Evolutionary conservation across 2,797 vertebrate species (phyloP), one percentile per base, ranked within the genome.

Genomic region (Hoplostethus atlanticus): DNA sequence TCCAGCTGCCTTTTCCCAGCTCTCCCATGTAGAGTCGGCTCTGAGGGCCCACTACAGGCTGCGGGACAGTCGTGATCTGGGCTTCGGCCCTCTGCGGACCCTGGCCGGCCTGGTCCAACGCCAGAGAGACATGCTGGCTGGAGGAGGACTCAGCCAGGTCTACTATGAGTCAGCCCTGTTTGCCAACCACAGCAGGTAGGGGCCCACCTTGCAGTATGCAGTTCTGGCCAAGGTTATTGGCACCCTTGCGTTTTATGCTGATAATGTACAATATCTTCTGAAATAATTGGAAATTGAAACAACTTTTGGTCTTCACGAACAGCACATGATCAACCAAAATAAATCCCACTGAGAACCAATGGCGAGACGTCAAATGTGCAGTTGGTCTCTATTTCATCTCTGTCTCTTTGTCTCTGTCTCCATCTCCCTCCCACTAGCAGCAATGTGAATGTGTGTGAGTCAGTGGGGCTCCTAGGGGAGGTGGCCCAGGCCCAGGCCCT

Each of bases 141-240:
- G 85, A 17, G 80, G 81, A 42, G 82, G 80, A 42, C 73, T 63
- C 48, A 94, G 89, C 74, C 77, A 65, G 0, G 87, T 95, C 40
- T 87, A 79, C 79, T 95, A 94, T 3, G 94, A 96, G 84, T 82
- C 93, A 13, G 91, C 94, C 0, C 78, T 96, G 66, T 83, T 95
- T 21, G 83, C 91, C 77, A 92, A 88, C 71, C 80, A 90, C 15
- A 40, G 31, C 71, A 83, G 73, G 65, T 77, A 56, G 25, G 85
- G 84, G 88, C 90, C 4, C 34, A 21, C 2, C 12, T 3, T 52
- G 77, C 17, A 5, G 12, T 30, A 28, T 28, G n/a, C 36, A 2
- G 42, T 16, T 30, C 15, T 12, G 11, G 40, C 11, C 40, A 44
- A 12, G 13, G 12, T 44, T 28, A 28, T 28, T 28, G 25, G 25